Base-by-base conservation (phyloP, 2,888 invertebrate genomes). In the Tuta absoluta region DNA sequence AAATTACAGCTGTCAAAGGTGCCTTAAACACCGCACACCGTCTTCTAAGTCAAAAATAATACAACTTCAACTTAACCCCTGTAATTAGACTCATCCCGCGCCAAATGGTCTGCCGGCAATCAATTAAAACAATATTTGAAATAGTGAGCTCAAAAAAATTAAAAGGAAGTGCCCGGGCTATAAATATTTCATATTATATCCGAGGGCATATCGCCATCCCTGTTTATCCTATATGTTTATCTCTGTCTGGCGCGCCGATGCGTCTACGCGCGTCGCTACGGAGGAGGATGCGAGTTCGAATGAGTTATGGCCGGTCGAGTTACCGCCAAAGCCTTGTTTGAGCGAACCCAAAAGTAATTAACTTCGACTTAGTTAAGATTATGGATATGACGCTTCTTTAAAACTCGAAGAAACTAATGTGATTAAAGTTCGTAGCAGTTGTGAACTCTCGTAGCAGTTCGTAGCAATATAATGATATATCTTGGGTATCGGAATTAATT, bases 101-200 rank as follows among this genome's bases (percentile, higher is more conserved):
- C 87, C 90, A 82, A 85, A 86, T 85, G 85, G 86, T 89, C 89
- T 89, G 84, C 83, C 80, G 79, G 88, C 89, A 87, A 89, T 89
- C 89, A 88, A 90, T 90, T 90, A 89, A 89, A 89, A 89, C 90
- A 90, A 91, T 91, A 91, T 91, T 91, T 90, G 88, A 88, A 89
- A 90, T 89, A 86, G 85, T 87, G 85, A 80, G 79, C 75, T 80
- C 76, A 86, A 89, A 90, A 89, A 89, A 87, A 78, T 79, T 79
- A 84, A 89, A 88, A 85, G 86, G 86, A 82, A 85, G 83, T 84
- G 19, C 81, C 84, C 77, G 75, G 79, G 84, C 84, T 82, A 88
- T 88, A 89, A 90, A 88, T 86, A 85, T 86, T 85, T 81, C 79
- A 78, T 85, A 76, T 88, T 84, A 84, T 85, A 78, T 77, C 79